Conservation (phyloP, 2,797 vertebrate genomes). For the Mallotus villosus region DNA sequence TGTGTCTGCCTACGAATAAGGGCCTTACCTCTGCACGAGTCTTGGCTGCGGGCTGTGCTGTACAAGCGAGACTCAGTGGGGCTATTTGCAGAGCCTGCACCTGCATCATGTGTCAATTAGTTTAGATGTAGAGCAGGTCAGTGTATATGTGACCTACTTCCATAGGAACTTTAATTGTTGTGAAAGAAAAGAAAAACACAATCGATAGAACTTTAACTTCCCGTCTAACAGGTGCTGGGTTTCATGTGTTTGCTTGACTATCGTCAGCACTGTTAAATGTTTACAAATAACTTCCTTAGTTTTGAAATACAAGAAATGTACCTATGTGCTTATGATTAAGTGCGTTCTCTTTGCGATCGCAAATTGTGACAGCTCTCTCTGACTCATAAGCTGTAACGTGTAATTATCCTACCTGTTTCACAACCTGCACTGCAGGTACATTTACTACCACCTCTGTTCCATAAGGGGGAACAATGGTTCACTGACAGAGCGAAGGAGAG, state of each 20-base stretch:
- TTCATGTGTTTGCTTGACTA: not conserved
- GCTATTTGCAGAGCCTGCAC: slow-evolving; percentile 45
- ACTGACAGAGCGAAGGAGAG: slow-evolving; percentile 34
- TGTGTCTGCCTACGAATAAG: slow-evolving; percentile 31
- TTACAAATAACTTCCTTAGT: no score
- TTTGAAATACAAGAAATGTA: no score
- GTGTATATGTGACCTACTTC: slow-evolving; percentile 42
- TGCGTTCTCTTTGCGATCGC: not conserved
- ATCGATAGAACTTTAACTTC: not conserved
- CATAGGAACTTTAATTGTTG: slow-evolving; percentile 25
- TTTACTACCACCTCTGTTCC: not conserved
- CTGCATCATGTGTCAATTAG: slow-evolving; percentile 46
- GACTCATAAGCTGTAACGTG: slow-evolving; percentile 61
- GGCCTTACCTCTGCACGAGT: not conserved
- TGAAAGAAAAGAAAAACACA: not conserved
- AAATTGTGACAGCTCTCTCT: slow-evolving; percentile 62
- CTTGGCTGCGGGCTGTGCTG: slow-evolving; percentile 31
- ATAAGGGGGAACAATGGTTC: not conserved
- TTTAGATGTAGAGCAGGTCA: slow-evolving; percentile 55
- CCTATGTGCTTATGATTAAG: no score
- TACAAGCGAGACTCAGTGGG: slow-evolving; percentile 17
- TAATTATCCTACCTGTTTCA: slow-evolving; percentile 69
- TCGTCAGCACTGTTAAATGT: not conserved
- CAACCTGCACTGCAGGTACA: slow-evolving; percentile 48
- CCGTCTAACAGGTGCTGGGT: no score